These are phyloP conservation scores for Zosterops pallidus DNA, from an alignment of 2,113 vertebrate genomes.

Conservation along the genomic window DNA sequence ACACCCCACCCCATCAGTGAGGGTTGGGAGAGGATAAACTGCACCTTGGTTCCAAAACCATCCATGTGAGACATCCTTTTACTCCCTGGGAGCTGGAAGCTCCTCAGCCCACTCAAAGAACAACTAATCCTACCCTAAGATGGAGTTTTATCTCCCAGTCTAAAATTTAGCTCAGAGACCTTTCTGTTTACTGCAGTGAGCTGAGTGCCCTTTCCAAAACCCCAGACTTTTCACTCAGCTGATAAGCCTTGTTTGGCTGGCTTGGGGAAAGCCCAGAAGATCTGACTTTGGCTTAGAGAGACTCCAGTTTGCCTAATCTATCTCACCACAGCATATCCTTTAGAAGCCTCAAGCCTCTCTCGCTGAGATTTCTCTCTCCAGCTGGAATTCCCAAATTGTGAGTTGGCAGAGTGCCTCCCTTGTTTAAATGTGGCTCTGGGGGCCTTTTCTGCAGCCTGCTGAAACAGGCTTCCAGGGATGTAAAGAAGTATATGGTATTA, in stretches of 20 bases:
- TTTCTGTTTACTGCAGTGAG: neutral
- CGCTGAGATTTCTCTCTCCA: slow-evolving; percentile 24
- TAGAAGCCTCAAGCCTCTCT: slow-evolving; percentile 50
- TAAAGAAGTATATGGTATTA: slow-evolving; percentile 58
- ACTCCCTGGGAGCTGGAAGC: neutral
- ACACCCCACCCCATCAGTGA: neutral
- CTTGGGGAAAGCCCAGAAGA: slow-evolving; percentile 14
- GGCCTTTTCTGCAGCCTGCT: slow-evolving; percentile 43
- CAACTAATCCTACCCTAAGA: neutral
- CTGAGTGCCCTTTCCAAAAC: neutral
- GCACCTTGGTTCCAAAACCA: neutral
- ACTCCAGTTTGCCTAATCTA: slow-evolving; percentile 37
- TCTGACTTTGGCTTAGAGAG: neutral
- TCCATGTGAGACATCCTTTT: neutral
- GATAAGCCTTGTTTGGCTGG: neutral
- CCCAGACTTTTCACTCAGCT: neutral
- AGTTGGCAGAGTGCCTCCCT: slow-evolving; percentile 31
- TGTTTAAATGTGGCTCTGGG: slow-evolving; percentile 34
- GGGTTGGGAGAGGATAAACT: neutral
- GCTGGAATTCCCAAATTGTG: neutral
- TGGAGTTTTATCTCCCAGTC: neutral
- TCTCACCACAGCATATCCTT: slow-evolving; percentile 33
- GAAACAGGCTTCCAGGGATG: slow-evolving; percentile 28
- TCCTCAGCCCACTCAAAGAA: neutral
- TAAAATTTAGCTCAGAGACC: neutral